Evolutionary conservation across 2,113 vertebrate genomes (phyloP), one percentile per base, ranked within the genome.

Genomic region (Oenanthe oenanthe): DNA sequence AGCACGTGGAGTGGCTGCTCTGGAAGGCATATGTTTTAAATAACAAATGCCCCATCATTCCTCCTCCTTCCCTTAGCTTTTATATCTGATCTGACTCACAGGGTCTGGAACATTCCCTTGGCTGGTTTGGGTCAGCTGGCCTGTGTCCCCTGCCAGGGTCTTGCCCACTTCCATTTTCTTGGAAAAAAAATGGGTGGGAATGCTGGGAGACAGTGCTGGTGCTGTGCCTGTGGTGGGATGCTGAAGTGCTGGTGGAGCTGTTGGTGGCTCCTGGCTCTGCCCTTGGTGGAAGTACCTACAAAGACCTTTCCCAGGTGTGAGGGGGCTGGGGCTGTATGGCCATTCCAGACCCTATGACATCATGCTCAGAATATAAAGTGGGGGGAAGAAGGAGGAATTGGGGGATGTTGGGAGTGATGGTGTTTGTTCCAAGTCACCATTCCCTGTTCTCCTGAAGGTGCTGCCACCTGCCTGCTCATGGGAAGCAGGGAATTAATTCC

Each of bases 131-230:
- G 36, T 51, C 36, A 67, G 61, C 70, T 57, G 51, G 31, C 31
- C 43, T 58, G 25, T 66, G 71, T 42, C 61, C 20, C 16, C 12
- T 75, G 36, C 43, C 19, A 29, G 60, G 19, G 25, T 17, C 51
- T 11, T 66, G 42, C 42, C 18, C 3, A 11, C 12, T 56, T 56
- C 12, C 34, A 9, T 42, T 3, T 0, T 0, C 24, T 7, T 17
- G 25, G n/a, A n/a, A n/a, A n/a, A n/a, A n/a, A n/a, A n/a, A 3
- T 50, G 71, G 43, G 7, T 75, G 71, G 82, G 61, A 26, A 9
- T 36, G 36, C 13, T 34, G 61, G 43, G 71, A 17, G 31, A 4
- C 7, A 17, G 51, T 4, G 24, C 51, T 75, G 70, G 34, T 48
- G 58, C 50, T 73, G 58, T 84, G 68, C 40, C 58, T 40, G 50